phyloP scores from a whole-genome alignment of 2,888 invertebrate genomes.

The Dryococelus australis region DNA sequence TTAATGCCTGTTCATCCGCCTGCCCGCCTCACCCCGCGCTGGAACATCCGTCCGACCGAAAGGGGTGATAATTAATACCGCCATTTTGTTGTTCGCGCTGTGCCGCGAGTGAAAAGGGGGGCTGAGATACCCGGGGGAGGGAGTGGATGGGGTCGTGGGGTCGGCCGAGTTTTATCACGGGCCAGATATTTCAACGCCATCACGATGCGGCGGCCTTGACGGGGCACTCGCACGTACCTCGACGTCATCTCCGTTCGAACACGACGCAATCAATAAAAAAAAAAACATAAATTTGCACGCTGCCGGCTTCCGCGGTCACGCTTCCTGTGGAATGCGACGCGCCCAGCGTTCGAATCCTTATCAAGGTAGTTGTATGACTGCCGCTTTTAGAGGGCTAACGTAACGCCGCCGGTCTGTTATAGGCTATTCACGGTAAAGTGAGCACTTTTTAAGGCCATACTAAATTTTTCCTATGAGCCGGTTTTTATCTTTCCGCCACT shows the following conservation, averaged over 20 bases:
- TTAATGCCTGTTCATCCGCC: conserved; percentile 6
- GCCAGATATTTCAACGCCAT: neutral
- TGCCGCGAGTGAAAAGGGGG: neutral
- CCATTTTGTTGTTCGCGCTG: neutral
- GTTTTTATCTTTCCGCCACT: too few species aligned
- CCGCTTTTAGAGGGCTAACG: too few species aligned
- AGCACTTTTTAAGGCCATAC: too few species aligned
- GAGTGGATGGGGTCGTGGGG: neutral
- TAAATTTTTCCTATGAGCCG: too few species aligned
- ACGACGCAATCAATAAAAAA: neutral
- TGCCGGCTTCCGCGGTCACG: too few species aligned
- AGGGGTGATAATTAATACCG: neutral
- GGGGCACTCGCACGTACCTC: neutral
- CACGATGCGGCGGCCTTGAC: neutral
- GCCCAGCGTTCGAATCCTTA: too few species aligned
- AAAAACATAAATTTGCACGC: neutral
- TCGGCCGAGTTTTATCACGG: neutral
- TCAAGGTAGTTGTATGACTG: too few species aligned
- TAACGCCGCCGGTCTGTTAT: too few species aligned
- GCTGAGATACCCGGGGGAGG: neutral
- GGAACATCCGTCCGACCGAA: neutral
- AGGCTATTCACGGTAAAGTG: too few species aligned
- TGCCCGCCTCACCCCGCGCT: neutral
- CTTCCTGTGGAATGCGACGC: too few species aligned
- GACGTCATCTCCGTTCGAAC: neutral